Evolutionary conservation across 2,888 invertebrate species (phyloP).

Genomic region (Merodon equestris): DNA sequence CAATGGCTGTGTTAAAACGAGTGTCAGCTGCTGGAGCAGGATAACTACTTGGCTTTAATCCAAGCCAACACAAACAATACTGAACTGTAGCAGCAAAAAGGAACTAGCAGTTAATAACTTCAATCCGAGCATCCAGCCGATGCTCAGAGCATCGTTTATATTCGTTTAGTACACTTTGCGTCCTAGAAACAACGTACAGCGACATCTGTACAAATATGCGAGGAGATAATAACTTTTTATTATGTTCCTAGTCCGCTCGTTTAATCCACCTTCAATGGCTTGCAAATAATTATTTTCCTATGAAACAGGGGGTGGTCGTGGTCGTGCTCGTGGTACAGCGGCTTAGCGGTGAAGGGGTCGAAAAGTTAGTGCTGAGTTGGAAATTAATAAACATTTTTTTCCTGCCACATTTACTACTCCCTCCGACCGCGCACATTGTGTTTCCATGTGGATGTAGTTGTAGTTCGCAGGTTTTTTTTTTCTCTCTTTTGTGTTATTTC

Average conservation of each 20-base stretch:
- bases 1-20: constrained; percentile 38
- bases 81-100: constrained; percentile 9
- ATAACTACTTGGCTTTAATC: constrained; percentile 61
- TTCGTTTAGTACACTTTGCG: no score
- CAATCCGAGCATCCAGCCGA: constrained; percentile 1
- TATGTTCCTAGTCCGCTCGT: constrained; percentile 61
- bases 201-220: constrained; percentile 67
- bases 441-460: neutral
- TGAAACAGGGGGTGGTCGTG: neutral
- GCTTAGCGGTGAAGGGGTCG: constrained; percentile 11
- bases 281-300: constrained; percentile 60
- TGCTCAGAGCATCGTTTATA: no score
- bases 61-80: constrained; percentile 37
- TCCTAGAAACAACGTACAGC: neutral
- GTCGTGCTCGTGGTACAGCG: no score
- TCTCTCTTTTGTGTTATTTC: constrained; percentile 16
- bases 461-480: constrained; percentile 41
- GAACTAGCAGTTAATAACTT: constrained; percentile 41
- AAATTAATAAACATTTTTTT: constrained; percentile 62
- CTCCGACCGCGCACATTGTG: constrained; percentile 25
- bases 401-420: constrained; percentile 17
- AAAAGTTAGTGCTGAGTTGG: constrained; percentile 60
- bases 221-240: constrained; percentile 68
- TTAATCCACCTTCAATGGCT: constrained; percentile 65
- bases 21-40: constrained; percentile 39